Evolutionary conservation across 2,113 vertebrate species (phyloP).

Genomic region (Dolichallabes microphthalmus): DNA sequence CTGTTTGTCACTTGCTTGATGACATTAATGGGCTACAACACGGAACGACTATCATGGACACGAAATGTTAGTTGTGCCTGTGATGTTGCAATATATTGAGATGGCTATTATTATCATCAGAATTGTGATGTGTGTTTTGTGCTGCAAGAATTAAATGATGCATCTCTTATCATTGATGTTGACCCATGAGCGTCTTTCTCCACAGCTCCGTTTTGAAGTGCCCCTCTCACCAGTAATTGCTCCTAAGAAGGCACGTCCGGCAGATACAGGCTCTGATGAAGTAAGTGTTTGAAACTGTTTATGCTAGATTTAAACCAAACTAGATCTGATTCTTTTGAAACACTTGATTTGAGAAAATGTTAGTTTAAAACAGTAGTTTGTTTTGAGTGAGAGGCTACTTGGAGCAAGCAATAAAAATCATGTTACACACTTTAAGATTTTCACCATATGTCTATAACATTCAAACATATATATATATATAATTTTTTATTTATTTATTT

Average conservation of each 20-base stretch:
- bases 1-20: slow-evolving; percentile 93
- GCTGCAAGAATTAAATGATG: neutral
- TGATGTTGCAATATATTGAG: neutral
- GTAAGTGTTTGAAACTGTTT: slow-evolving; percentile 78
- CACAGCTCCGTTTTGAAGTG: slow-evolving; percentile 93
- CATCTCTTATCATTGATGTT: neutral
- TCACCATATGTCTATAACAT: neutral
- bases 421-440: neutral
- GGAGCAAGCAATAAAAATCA: neutral
- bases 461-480: neutral
- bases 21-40: slow-evolving; percentile 98
- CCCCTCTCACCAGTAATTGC: slow-evolving; percentile 96
- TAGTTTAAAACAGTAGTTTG: neutral
- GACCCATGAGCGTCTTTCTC: slow-evolving; percentile 34
- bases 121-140: neutral
- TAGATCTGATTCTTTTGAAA: neutral
- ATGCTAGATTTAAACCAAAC: neutral
- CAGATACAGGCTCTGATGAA: slow-evolving; percentile 93
- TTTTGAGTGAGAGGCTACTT: neutral
- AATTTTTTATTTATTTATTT: no score
- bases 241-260: slow-evolving; percentile 93
- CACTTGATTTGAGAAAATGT: neutral
- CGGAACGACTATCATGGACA: slow-evolving; percentile 89
- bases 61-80: slow-evolving; percentile 77
- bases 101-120: neutral